phyloP scores from a whole-genome alignment of 2,888 invertebrate species.

The Eristalis intricaria region DNA sequence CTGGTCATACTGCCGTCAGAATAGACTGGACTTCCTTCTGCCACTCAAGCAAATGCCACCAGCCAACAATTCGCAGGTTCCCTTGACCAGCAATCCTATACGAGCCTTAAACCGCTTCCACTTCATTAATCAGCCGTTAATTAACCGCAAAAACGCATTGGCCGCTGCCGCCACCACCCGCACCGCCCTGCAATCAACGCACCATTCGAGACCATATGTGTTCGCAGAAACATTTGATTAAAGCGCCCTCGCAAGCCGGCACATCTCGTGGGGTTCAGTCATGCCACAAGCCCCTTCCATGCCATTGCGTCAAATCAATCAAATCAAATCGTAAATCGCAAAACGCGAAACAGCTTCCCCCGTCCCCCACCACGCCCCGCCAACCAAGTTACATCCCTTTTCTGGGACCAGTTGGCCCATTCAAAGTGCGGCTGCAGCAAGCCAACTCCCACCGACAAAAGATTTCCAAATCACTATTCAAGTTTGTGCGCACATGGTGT shows the following conservation, averaged over 20 bases:
- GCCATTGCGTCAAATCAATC: conserved; percentile 64
- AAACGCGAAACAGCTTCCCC: neutral
- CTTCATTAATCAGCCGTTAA: neutral
- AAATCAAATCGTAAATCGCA: conserved; percentile 30
- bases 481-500: conserved; percentile 64
- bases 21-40: no score
- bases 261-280: neutral
- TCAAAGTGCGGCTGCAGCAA: conserved; percentile 12
- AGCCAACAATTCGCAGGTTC: no score
- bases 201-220: conserved; percentile 23
- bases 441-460: conserved; percentile 51
- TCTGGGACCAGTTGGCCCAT: conserved; percentile 60
- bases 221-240: conserved; percentile 50
- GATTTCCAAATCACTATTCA: conserved; percentile 56
- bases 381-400: conserved; percentile 24
- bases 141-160: conserved; percentile 9
- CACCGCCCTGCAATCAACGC: neutral
- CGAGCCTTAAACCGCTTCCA: neutral
- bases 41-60: no score
- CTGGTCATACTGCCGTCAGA: no score
- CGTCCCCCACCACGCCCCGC: neutral
- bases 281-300: conserved; percentile 25
- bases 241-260: conserved; percentile 4
- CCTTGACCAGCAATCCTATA: no score
- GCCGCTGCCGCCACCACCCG: neutral